These are phyloP conservation scores for Oscarella lobularis DNA, from an alignment of 37 sponge, comb jelly and placozoan genomes.

Conservation along the genomic window DNA sequence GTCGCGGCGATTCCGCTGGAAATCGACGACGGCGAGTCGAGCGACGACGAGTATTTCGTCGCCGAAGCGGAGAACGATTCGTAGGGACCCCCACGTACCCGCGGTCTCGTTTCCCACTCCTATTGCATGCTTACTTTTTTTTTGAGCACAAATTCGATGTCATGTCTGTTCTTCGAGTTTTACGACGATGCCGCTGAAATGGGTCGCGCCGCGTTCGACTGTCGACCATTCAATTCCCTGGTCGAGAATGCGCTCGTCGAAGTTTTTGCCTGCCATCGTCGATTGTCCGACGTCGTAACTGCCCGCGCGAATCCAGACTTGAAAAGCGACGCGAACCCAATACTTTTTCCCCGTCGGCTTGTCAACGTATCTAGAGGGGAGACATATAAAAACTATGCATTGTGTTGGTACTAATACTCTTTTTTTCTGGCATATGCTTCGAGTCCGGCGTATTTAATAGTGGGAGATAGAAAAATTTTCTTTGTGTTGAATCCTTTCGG, in stretches of 20 bases:
- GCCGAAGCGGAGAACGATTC: too few species aligned
- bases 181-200: constrained; percentile 22
- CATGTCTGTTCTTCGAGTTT: too few species aligned
- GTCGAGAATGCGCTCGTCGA: constrained; percentile 24
- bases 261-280: constrained; percentile 6
- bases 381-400: background rate
- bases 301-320: constrained; percentile 16
- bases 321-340: constrained; percentile 23
- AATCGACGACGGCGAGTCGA: too few species aligned
- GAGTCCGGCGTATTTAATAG: constrained; percentile 28
- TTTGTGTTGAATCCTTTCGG: constrained; percentile 15
- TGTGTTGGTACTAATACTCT: background rate
- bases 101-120: too few species aligned
- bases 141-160: too few species aligned
- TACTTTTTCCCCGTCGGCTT: constrained; percentile 6
- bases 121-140: too few species aligned
- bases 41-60: too few species aligned
- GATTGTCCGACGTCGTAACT: constrained; percentile 3
- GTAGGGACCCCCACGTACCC: too few species aligned
- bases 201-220: constrained; percentile 14
- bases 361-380: constrained; percentile 1
- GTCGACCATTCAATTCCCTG: constrained; percentile 60
- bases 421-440: constrained; percentile 11
- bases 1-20: too few species aligned
- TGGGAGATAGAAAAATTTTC: constrained; percentile 36